Evolutionary conservation across 1,140 invertebrate genomes (phyloP).

Genomic region (Pomacea maculata): DNA sequence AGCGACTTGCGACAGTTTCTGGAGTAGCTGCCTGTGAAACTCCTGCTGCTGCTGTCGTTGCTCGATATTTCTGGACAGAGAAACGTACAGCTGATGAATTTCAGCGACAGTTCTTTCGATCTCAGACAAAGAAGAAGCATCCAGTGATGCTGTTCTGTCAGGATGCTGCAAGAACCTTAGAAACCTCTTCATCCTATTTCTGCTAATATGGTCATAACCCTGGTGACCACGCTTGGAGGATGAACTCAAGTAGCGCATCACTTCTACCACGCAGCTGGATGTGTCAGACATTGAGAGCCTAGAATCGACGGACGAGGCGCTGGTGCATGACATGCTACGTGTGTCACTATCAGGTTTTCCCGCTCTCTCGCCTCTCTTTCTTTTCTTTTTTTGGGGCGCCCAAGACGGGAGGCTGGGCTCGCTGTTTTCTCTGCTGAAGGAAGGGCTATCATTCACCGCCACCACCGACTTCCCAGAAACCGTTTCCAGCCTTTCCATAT

Average conservation of each 20-base stretch:
- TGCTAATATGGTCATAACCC: neutral
- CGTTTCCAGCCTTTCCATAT: neutral
- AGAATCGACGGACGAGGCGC: slow-evolving; percentile 16
- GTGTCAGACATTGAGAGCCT: slow-evolving; percentile 3
- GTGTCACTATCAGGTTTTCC: neutral
- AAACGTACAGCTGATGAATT: slow-evolving; percentile 26
- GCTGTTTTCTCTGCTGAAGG: slow-evolving; percentile 7
- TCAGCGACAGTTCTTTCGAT: slow-evolving; percentile 17
- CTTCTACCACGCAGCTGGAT: slow-evolving; percentile 2
- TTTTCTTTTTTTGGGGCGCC: neutral
- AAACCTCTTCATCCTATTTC: slow-evolving; percentile 7
- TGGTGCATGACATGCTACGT: neutral
- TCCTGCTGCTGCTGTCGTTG: slow-evolving; percentile 7
- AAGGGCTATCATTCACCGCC: slow-evolving; percentile 1
- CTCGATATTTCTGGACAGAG: slow-evolving; percentile 26
- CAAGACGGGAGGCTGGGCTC: slow-evolving; percentile 3
- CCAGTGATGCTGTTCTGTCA: neutral
- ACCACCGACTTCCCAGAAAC: slow-evolving; percentile 7
- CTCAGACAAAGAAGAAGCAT: slow-evolving; percentile 7
- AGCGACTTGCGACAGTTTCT: too few species aligned
- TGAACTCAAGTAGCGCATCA: slow-evolving; percentile 1
- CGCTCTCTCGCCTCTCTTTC: neutral
- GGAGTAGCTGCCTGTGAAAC: neutral
- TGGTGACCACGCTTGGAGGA: neutral
- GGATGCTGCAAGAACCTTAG: neutral